phyloP scores from a whole-genome alignment of 2,797 vertebrate species.

The Brotula barbata region DNA sequence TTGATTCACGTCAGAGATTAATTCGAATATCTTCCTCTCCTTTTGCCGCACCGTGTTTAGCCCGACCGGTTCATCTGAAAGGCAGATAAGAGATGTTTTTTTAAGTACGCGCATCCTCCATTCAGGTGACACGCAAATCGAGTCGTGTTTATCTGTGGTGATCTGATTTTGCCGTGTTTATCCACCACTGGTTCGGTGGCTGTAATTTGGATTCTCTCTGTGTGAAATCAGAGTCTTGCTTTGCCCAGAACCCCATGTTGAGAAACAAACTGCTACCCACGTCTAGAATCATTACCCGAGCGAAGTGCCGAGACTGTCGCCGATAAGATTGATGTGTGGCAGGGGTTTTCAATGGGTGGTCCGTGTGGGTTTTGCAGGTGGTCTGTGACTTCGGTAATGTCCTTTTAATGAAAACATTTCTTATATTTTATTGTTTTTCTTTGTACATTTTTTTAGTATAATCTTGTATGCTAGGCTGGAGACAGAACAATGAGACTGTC shows the following conservation, averaged over 20 bases:
- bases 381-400: no score
- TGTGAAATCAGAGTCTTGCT: constrained; percentile 47
- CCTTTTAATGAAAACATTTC: no score
- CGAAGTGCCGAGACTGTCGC: constrained; percentile 17
- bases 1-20: constrained; percentile 54
- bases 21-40: constrained; percentile 31
- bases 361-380: no score
- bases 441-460: no score
- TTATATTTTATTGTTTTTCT: no score
- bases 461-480: no score
- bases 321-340: constrained; percentile 42
- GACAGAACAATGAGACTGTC: no score
- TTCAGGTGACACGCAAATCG: constrained; percentile 44
- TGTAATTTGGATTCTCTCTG: constrained; percentile 59
- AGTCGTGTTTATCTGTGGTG: constrained; percentile 50
- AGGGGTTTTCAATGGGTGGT: no score
- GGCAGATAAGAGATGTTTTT: constrained; percentile 56
- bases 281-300: constrained; percentile 48
- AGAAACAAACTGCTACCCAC: constrained; percentile 47
- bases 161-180: constrained; percentile 50
- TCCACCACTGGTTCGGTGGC: constrained; percentile 58
- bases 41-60: constrained; percentile 49
- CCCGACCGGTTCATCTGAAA: constrained; percentile 64
- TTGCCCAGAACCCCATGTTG: constrained; percentile 54
- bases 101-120: constrained; percentile 37